Evolutionary conservation across 2,888 invertebrate species (phyloP), one percentile per base, ranked within the genome.

Genomic region (Aproaerema taeniolella): DNA sequence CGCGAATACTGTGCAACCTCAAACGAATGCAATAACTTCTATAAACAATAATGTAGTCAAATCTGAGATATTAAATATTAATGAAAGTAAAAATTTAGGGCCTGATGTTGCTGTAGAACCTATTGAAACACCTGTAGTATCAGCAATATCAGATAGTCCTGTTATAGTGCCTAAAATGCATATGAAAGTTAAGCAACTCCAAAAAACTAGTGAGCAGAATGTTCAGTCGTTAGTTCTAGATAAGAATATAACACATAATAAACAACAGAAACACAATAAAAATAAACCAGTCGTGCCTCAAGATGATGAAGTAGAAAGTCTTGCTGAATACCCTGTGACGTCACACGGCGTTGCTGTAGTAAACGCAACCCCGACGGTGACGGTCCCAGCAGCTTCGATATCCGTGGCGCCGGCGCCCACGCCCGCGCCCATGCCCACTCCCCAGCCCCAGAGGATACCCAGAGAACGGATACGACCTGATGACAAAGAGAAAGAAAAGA

Each of bases 61-160:
- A 73, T 77, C 83, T 74, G 85, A 85, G 48, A 65, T 74, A 66
- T 66, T 81, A 69, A 67, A 64, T 69, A 57, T 71, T 65, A 81
- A 75, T 52, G 82, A 83, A 67, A 79, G 53, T 72, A 80, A 77
- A 70, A 66, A 49, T 61, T 60, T 75, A 66, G 81, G 68, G 58
- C 51, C 67, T 58, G 81, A 83, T 64, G 62, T 65, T 67, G 72
- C 67, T 61, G 64, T 55, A 35, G 74, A 77, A 58, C 52, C 67
- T 47, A 72, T 58, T 52, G 85, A 85, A 58, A 90, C 91, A 16
- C 92, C 92, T 31, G 88, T 92, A 49, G 92, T 92, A 40, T 92
- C 92, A 46, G 92, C 92, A 47, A 91, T 90, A 78, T 89, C 91
- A 41, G 91, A 92, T 61, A 90, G 90, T 55, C 91, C 90, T 58